Evolutionary conservation across 1,140 invertebrate genomes (phyloP).

Genomic region (Eulimnadia texana): DNA sequence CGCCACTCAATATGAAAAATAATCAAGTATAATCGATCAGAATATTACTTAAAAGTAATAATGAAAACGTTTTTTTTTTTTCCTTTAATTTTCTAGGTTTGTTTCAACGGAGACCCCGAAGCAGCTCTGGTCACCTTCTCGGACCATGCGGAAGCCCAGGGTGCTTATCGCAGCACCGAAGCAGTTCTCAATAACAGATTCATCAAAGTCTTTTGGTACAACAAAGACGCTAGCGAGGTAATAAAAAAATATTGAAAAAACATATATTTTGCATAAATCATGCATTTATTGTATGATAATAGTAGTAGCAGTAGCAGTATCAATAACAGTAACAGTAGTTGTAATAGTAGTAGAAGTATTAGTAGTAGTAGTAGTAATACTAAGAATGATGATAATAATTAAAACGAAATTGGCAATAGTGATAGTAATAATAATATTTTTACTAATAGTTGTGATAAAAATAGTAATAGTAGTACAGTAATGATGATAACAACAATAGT

Average conservation of each 20-base stretch:
- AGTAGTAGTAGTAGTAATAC: too few relatives aligned
- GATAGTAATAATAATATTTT: neutral
- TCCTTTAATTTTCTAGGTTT: slow-evolving; percentile 5
- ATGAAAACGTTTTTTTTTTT: neutral
- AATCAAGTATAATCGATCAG: too few relatives aligned
- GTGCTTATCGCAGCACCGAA: slow-evolving; percentile 84
- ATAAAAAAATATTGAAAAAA: neutral
- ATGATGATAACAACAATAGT: neutral
- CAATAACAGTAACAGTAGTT: too few relatives aligned
- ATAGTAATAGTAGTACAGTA: neutral
- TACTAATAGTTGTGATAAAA: neutral
- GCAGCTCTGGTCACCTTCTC: slow-evolving; percentile 85
- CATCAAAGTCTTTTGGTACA: slow-evolving; percentile 47
- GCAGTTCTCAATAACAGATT: slow-evolving; percentile 89
- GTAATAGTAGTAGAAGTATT: too few relatives aligned
- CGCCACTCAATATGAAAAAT: too few relatives aligned
- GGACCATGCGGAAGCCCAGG: slow-evolving; percentile 70
- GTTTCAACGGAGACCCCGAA: slow-evolving; percentile 57
- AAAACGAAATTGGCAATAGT: neutral
- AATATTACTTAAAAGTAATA: slow-evolving; percentile 3
- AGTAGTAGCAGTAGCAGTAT: too few relatives aligned
- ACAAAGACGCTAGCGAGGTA: slow-evolving; percentile 29
- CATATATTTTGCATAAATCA: neutral
- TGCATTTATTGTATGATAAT: neutral
- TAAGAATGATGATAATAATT: neutral